These are phyloP conservation scores for Gymnothorax reevesii DNA, from an alignment of 2,797 vertebrate genomes.

Conservation along the genomic window DNA sequence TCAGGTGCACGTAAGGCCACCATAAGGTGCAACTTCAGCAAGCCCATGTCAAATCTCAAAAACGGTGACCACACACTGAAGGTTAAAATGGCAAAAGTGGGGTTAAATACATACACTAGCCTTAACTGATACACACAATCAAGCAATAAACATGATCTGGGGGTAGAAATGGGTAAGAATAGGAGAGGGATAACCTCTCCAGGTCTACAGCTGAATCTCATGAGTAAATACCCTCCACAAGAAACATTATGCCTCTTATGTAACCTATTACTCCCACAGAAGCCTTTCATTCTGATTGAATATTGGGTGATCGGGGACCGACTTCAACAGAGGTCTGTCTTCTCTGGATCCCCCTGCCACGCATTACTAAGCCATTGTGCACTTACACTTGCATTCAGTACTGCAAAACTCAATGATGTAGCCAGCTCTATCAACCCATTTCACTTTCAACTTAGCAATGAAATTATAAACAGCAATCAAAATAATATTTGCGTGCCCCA, in stretches of 20 bases:
- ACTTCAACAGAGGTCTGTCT: not conserved
- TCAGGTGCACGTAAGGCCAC: too few relatives aligned
- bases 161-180: not conserved
- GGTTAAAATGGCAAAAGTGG: not conserved
- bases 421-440: not conserved
- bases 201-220: not conserved
- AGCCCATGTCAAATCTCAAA: not conserved
- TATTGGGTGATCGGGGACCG: not conserved
- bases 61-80: not conserved
- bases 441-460: not conserved
- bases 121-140: not conserved
- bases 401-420: not conserved
- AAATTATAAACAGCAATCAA: not conserved
- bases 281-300: not conserved
- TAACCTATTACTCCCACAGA: not conserved
- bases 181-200: not conserved
- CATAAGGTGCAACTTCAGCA: not conserved
- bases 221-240: not conserved
- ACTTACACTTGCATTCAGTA: not conserved
- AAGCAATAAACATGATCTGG: not conserved
- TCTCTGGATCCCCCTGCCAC: not conserved
- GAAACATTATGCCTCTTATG: not conserved
- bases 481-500: not conserved
- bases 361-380: not conserved
- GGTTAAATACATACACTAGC: not conserved